These are phyloP conservation scores for Drosophila quadrilineata DNA, from an alignment of 1,140 invertebrate genomes.

Conservation along the genomic window DNA sequence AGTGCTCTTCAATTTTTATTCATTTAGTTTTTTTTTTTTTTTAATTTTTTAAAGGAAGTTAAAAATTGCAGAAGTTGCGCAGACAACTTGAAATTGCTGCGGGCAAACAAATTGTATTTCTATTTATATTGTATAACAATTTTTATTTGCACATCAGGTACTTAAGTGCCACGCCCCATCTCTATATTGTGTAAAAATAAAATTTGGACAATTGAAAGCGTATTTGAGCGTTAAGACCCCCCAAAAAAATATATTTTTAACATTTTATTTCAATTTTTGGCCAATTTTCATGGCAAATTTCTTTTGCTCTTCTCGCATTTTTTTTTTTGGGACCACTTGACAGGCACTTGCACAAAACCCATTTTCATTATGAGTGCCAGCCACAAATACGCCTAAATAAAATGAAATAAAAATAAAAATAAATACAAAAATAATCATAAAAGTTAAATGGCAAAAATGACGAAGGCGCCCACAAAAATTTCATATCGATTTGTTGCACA, in stretches of 20 bases:
- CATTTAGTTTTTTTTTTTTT: too few species aligned
- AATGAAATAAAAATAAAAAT: constrained; percentile 34
- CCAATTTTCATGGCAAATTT: constrained; percentile 32
- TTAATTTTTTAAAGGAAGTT: constrained; percentile 23
- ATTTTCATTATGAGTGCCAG: constrained; percentile 74
- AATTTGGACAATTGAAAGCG: constrained; percentile 76
- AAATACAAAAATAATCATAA: constrained; percentile 29
- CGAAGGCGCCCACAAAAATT: constrained; percentile 47
- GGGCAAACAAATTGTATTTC: constrained; percentile 56
- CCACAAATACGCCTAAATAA: constrained; percentile 18
- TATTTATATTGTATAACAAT: constrained; percentile 77
- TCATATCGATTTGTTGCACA: constrained; percentile 57
- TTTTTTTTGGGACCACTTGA: constrained; percentile 34
- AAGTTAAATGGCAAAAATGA: constrained; percentile 54
- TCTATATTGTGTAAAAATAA: constrained; percentile 28
- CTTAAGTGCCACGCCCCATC: constrained; percentile 42
- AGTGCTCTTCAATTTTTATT: too few species aligned
- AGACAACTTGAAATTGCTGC: constrained; percentile 68
- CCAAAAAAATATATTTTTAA: constrained; percentile 75
- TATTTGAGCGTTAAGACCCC: constrained; percentile 78
- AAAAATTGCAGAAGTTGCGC: constrained; percentile 35
- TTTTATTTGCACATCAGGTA: constrained; percentile 65
- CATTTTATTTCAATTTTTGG: constrained; percentile 69
- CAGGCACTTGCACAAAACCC: constrained; percentile 67
- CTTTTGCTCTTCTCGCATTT: too few species aligned